Evolutionary conservation across 2,888 invertebrate genomes (phyloP).

Genomic region (Nasonia oneida): DNA sequence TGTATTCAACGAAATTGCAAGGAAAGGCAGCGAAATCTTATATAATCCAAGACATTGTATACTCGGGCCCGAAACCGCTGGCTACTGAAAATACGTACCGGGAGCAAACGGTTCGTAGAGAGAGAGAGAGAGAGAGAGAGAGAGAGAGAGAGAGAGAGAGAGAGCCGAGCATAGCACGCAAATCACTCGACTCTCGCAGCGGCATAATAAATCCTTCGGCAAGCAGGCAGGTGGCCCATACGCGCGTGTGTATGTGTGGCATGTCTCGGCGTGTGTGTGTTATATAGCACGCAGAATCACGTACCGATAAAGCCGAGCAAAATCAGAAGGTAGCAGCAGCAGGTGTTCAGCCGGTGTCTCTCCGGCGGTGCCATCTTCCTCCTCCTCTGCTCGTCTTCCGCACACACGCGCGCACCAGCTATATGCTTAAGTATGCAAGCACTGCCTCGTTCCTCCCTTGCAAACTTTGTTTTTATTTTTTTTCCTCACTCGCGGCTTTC

Average conservation of each 20-base stretch:
- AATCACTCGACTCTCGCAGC: neutral
- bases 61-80: neutral
- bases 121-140: too few relatives aligned
- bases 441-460: neutral
- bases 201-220: neutral
- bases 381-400: conserved; percentile 14
- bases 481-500: neutral
- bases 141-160: too few relatives aligned
- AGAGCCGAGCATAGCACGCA: neutral
- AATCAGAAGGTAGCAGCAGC: conserved; percentile 59
- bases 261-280: neutral
- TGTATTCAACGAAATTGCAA: too few relatives aligned
- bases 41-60: neutral
- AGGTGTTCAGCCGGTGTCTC: conserved; percentile 58
- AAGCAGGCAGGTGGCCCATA: neutral
- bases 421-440: neutral
- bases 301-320: conserved; percentile 63
- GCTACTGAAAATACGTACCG: neutral
- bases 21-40: neutral
- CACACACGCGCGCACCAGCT: conserved; percentile 29
- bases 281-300: conserved; percentile 40
- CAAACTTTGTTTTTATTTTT: neutral
- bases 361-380: conserved; percentile 53
- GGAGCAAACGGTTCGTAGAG: neutral
- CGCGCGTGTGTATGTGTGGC: neutral